Conservation (phyloP, 2,888 invertebrate genomes). For the Onthophagus sagittarius region DNA sequence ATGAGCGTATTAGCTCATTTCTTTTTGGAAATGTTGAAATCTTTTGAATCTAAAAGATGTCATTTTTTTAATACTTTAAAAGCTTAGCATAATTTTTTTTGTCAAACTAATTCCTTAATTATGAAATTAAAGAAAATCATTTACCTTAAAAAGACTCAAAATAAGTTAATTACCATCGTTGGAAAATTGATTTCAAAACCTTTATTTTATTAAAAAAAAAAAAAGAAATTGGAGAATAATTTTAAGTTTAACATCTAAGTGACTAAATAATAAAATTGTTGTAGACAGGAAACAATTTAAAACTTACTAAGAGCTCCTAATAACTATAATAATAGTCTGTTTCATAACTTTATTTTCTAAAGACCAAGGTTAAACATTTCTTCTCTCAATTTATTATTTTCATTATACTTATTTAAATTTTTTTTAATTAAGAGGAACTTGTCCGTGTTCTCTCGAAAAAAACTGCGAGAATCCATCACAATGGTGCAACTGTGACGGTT, state of each 20-base stretch:
- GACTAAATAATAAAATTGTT: background rate
- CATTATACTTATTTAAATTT: background rate
- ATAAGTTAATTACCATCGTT: too few species aligned
- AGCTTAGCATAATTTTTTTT: too few species aligned
- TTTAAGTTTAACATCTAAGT: background rate
- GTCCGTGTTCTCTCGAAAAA: constrained; percentile 72
- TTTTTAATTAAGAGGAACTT: constrained; percentile 58
- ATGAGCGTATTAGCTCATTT: too few species aligned
- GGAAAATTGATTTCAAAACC: too few species aligned
- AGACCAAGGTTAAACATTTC: background rate
- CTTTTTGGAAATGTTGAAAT: too few species aligned
- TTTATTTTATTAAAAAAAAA: background rate
- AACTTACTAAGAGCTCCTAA: background rate
- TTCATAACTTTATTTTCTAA: background rate
- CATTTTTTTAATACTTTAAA: too few species aligned
- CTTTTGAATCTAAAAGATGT: too few species aligned
- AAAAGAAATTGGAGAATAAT: background rate
- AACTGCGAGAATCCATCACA: constrained; percentile 78
- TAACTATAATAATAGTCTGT: background rate
- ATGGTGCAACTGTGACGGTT: constrained; percentile 85
- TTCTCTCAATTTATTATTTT: background rate
- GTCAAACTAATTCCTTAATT: too few species aligned
- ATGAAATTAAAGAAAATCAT: too few species aligned
- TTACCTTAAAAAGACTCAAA: too few species aligned
- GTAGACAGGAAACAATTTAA: background rate